These are phyloP conservation scores for Phalacrocorax carbo DNA, from an alignment of 2,113 vertebrate species.

Conservation along the genomic window DNA sequence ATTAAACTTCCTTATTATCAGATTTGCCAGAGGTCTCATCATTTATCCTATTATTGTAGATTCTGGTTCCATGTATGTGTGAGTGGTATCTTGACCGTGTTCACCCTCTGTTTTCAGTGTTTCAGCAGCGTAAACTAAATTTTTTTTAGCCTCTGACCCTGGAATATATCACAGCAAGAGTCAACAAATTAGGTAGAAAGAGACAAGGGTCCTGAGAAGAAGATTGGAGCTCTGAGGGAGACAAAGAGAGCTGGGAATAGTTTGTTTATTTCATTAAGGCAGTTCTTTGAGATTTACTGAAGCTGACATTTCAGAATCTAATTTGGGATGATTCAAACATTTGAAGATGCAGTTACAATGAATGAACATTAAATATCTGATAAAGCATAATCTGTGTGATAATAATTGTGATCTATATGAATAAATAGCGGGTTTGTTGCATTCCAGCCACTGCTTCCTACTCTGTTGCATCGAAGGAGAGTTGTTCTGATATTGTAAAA, in stretches of 20 bases:
- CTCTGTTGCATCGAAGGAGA: neutral
- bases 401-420: neutral
- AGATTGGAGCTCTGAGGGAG: neutral
- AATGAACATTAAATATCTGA: neutral
- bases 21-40: conserved; percentile 9
- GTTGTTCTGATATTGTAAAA: neutral
- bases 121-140: neutral
- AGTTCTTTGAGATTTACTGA: neutral
- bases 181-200: neutral
- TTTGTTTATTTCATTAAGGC: neutral
- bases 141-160: neutral
- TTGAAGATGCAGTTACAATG: neutral
- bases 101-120: neutral
- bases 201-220: neutral
- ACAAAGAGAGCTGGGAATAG: neutral
- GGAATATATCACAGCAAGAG: neutral
- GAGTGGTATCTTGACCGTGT: neutral
- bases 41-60: conserved; percentile 16
- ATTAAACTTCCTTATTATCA: conserved; percentile 39
- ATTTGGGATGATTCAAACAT: neutral
- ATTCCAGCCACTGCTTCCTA: neutral
- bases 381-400: neutral
- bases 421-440: neutral
- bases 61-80: neutral
- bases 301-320: neutral